phyloP scores from a whole-genome alignment of 2,113 vertebrate species.

The Stigmatopora nigra region DNA sequence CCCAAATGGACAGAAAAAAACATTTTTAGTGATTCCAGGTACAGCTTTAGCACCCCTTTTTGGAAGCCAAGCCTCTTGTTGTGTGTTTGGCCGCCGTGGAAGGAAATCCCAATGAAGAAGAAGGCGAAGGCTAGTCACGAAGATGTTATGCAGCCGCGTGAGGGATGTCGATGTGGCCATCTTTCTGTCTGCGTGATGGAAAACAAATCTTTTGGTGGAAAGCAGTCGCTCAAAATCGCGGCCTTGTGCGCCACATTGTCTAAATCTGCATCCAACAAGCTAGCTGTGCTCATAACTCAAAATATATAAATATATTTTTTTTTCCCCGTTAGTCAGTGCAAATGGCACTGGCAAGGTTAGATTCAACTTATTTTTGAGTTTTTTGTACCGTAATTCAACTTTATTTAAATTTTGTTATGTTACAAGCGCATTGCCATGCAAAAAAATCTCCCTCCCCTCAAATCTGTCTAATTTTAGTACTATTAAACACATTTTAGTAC shows the following conservation, averaged over 20 bases:
- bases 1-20: conserved; percentile 54
- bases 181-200: conserved; percentile 9
- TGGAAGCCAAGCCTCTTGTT: conserved; percentile 24
- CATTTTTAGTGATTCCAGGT: conserved; percentile 82
- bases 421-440: too few relatives aligned
- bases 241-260: background rate
- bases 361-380: too few relatives aligned
- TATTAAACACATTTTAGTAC: too few relatives aligned
- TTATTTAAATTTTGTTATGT: too few relatives aligned
- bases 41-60: conserved; percentile 40
- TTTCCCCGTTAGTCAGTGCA: too few relatives aligned
- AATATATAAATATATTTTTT: too few relatives aligned
- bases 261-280: background rate
- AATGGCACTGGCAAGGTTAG: too few relatives aligned
- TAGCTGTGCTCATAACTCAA: background rate
- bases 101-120: conserved; percentile 19
- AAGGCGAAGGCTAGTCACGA: conserved; percentile 44
- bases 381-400: too few relatives aligned
- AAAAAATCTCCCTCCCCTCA: too few relatives aligned
- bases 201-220: background rate
- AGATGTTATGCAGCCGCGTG: background rate
- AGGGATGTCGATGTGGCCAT: background rate
- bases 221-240: background rate
- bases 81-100: conserved; percentile 31
- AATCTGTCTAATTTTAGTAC: too few relatives aligned